These are phyloP conservation scores for Stramonita haemastoma DNA, from an alignment of 2,888 invertebrate species.

Conservation along the genomic window DNA sequence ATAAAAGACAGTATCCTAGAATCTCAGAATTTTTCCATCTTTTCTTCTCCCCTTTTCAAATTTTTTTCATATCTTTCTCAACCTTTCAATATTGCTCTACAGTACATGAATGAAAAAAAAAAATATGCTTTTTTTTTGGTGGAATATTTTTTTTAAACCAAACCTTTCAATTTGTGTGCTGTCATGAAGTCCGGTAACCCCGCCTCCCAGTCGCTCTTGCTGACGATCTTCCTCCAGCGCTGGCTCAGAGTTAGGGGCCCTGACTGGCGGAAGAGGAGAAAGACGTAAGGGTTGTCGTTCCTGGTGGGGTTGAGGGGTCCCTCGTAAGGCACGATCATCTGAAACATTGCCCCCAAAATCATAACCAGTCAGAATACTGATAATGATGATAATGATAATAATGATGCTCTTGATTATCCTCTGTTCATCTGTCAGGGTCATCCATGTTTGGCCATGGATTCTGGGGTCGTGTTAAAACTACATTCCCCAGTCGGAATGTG, in stretches of 20 bases:
- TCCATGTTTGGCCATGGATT: too few relatives aligned
- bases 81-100: not conserved
- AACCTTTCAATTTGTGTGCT: conserved; percentile 44
- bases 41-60: not conserved
- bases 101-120: too few relatives aligned
- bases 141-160: too few relatives aligned
- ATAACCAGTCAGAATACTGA: not conserved
- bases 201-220: not conserved
- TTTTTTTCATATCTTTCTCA: not conserved
- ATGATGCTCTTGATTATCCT: too few relatives aligned
- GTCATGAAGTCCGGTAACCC: conserved; percentile 42
- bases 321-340: conserved; percentile 49
- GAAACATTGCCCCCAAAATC: not conserved
- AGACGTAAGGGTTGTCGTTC: conserved; percentile 49
- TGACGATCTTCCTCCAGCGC: conserved; percentile 43
- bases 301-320: conserved; percentile 48
- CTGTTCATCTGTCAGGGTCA: too few relatives aligned
- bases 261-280: conserved; percentile 51
- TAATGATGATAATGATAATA: not conserved
- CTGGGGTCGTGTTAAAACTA: too few relatives aligned
- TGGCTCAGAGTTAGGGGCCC: conserved; percentile 34
- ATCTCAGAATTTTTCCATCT: not conserved
- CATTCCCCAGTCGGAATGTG: too few relatives aligned
- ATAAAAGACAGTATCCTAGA: not conserved
- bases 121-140: too few relatives aligned